Percentiles rank a stretch among this genome's conserved stretches.
Evolutionary conservation across 2,113 vertebrate species (phyloP).

Genomic region (Butorides virescens): DNA sequence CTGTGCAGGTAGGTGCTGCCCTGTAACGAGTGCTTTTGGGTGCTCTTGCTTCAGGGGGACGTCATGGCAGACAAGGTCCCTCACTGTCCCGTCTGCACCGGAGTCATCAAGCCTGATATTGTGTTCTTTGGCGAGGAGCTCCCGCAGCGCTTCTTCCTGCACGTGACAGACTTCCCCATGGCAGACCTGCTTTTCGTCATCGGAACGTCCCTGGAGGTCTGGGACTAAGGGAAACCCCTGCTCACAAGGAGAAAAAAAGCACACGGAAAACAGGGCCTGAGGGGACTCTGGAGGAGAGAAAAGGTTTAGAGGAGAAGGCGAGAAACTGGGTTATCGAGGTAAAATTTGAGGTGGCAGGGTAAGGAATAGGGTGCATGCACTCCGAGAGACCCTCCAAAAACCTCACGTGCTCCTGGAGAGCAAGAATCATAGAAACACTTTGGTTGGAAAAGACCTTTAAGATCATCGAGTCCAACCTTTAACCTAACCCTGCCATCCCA

Average conservation of each 20-base stretch:
- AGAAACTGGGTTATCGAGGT: background rate
- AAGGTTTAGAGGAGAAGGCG: background rate
- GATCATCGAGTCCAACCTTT: no score
- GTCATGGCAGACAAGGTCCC: slow-evolving; percentile 83
- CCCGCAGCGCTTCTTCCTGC: slow-evolving; percentile 83
- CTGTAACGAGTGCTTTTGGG: background rate
- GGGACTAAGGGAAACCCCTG: background rate
- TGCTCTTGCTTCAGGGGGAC: slow-evolving; percentile 69
- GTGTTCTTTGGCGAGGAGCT: slow-evolving; percentile 95
- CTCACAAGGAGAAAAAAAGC: background rate
- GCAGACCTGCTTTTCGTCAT: slow-evolving; percentile 92
- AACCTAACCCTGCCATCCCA: no score
- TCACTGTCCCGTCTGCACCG: slow-evolving; percentile 80
- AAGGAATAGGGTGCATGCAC: background rate
- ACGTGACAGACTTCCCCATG: slow-evolving; percentile 86
- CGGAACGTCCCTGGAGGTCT: slow-evolving; percentile 93
- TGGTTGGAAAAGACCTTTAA: no score
- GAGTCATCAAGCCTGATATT: slow-evolving; percentile 89
- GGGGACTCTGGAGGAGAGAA: background rate
- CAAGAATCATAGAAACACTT: no score
- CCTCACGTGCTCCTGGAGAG: background rate
- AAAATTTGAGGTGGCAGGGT: background rate
- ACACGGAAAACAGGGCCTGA: background rate
- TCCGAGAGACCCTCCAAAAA: background rate
- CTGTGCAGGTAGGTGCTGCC: background rate